Percentiles rank a stretch among this genome's conserved stretches.
These are phyloP conservation scores for Ips typographus DNA, from an alignment of 1,140 invertebrate genomes.

Conservation along the genomic window DNA sequence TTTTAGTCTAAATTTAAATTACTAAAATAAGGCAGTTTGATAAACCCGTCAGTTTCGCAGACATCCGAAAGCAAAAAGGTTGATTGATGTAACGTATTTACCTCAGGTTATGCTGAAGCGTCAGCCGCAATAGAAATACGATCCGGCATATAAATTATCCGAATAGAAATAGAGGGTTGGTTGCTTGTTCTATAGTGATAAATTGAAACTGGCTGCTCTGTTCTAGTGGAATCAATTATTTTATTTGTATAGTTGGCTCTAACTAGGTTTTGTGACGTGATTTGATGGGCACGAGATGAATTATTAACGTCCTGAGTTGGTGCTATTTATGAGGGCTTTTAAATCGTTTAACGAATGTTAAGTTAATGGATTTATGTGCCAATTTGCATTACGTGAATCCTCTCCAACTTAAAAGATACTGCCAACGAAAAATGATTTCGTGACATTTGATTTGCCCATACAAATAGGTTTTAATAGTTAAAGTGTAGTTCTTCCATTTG, in stretches of 20 bases:
- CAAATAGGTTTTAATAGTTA: too few relatives aligned
- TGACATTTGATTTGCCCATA: too few relatives aligned
- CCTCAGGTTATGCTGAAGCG: slow-evolving; percentile 18
- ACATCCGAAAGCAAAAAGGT: slow-evolving; percentile 12
- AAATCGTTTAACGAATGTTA: too few relatives aligned
- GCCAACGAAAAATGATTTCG: too few relatives aligned
- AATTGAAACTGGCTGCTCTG: not conserved
- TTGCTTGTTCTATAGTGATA: not conserved
- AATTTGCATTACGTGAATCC: too few relatives aligned
- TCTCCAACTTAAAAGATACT: too few relatives aligned
- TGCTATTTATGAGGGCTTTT: too few relatives aligned
- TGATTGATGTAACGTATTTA: slow-evolving; percentile 21
- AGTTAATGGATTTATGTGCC: too few relatives aligned
- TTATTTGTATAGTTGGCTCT: not conserved
- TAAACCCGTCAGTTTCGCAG: slow-evolving; percentile 8
- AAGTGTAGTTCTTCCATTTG: too few relatives aligned
- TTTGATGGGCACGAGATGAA: too few relatives aligned
- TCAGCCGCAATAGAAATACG: slow-evolving; percentile 8
- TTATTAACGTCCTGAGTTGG: too few relatives aligned
- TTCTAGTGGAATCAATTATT: slow-evolving; percentile 10
- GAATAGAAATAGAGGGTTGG: slow-evolving; percentile 5
- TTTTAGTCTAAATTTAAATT: too few relatives aligned
- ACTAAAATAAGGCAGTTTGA: not conserved
- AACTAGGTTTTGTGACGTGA: not conserved
- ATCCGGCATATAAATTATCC: slow-evolving; percentile 13